Conservation (phyloP, 1,140 invertebrate species). For the Nautilus pompilius region DNA sequence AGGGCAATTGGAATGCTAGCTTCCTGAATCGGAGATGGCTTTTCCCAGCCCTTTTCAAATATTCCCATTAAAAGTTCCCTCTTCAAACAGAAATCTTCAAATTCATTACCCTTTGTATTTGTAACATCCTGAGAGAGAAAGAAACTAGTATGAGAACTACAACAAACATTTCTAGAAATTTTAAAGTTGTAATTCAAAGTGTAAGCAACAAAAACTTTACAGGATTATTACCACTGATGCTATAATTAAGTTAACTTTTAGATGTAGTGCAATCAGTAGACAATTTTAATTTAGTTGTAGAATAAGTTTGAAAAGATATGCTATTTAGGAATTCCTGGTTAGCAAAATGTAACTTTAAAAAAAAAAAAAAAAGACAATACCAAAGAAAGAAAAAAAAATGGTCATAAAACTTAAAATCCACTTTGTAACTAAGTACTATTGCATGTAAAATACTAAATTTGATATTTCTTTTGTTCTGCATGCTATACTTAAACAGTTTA, state of each 20-base stretch:
- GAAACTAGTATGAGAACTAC: neutral
- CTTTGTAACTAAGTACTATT: neutral
- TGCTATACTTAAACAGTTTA: neutral
- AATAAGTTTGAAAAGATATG: neutral
- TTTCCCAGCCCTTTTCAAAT: conserved; percentile 99
- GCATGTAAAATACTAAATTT: neutral
- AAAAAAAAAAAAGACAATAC: too few relatives aligned
- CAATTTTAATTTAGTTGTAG: neutral
- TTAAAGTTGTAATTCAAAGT: neutral
- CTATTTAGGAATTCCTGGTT: neutral
- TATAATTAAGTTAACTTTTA: neutral
- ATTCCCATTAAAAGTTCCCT: conserved; percentile 98
- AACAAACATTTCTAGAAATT: neutral
- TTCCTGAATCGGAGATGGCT: conserved; percentile 95
- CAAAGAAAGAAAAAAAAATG: too few relatives aligned
- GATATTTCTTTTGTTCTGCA: neutral
- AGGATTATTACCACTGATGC: neutral
- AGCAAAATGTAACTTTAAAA: neutral
- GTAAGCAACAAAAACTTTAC: neutral
- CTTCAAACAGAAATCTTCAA: conserved; percentile 99
- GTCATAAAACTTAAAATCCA: too few relatives aligned
- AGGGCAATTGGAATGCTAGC: conserved; percentile 94
- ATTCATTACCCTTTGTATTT: conserved; percentile 98
- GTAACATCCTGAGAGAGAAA: conserved; percentile 84
- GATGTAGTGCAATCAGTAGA: neutral